phyloP scores from a whole-genome alignment of 2,797 vertebrate genomes.

The Leptatherina wallacei region DNA sequence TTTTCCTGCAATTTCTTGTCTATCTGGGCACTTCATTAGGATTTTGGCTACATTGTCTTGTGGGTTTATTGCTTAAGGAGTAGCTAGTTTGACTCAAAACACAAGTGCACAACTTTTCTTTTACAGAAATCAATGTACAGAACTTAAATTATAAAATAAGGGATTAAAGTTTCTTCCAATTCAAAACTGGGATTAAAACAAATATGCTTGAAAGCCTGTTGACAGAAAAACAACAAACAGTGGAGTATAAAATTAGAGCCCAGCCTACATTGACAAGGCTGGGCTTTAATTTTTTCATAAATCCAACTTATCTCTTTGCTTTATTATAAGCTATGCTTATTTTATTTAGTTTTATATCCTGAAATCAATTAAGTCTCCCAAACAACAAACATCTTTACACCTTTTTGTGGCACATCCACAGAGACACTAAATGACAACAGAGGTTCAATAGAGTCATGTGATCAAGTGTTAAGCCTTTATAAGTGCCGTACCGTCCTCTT shows the following conservation, averaged over 20 bases:
- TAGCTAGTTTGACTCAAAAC: constrained; percentile 43
- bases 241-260: background rate
- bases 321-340: background rate
- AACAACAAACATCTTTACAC: background rate
- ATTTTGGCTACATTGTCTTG: constrained; percentile 55
- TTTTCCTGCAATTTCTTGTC: constrained; percentile 74
- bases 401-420: no score
- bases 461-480: constrained; percentile 8
- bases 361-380: background rate
- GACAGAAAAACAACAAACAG: background rate
- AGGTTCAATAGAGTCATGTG: background rate
- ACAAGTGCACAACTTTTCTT: constrained; percentile 34
- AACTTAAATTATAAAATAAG: constrained; percentile 1
- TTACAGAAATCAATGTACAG: constrained; percentile 38
- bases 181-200: background rate
- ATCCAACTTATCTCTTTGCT: background rate
- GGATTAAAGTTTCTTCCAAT: background rate
- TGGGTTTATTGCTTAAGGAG: constrained; percentile 43
- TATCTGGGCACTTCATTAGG: constrained; percentile 74
- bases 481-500: no score
- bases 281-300: background rate
- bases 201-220: background rate
- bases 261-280: background rate
- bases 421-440: background rate
- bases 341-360: constrained; percentile 7